These are phyloP conservation scores for Hylaeus anthracinus DNA, from an alignment of 1,140 invertebrate genomes.

Conservation along the genomic window DNA sequence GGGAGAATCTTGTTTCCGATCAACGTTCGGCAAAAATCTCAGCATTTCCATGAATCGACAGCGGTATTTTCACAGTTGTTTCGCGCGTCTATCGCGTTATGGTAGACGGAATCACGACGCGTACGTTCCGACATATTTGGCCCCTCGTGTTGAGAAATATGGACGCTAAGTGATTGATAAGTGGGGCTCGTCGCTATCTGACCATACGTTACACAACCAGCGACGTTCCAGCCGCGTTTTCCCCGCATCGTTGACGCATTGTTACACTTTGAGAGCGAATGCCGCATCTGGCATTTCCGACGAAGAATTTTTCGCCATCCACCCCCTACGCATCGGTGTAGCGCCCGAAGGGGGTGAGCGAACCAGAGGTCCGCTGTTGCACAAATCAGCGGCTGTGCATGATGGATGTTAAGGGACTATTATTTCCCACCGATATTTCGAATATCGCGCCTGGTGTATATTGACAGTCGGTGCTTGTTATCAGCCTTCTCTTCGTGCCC, in stretches of 20 bases:
- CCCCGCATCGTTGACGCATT: slow-evolving; percentile 15
- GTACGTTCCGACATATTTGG: slow-evolving; percentile 46
- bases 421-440: slow-evolving; percentile 52
- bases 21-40: not conserved
- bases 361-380: slow-evolving; percentile 15
- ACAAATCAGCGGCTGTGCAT: slow-evolving; percentile 43
- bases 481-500: slow-evolving; percentile 2
- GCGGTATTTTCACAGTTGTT: slow-evolving; percentile 44
- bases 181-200: slow-evolving; percentile 57
- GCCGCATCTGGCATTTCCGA: slow-evolving; percentile 27
- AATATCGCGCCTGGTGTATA: slow-evolving; percentile 11
- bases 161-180: slow-evolving; percentile 71
- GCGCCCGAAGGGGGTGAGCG: not conserved
- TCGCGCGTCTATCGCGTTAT: slow-evolving; percentile 43
- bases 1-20: slow-evolving; percentile 14
- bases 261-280: slow-evolving; percentile 14
- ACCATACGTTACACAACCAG: slow-evolving; percentile 62
- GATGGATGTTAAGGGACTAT: slow-evolving; percentile 60
- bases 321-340: not conserved
- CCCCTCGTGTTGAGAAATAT: slow-evolving; percentile 50
- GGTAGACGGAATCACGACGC: slow-evolving; percentile 62
- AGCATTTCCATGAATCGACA: slow-evolving; percentile 17
- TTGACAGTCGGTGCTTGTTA: slow-evolving; percentile 40
- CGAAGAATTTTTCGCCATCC: slow-evolving; percentile 16
- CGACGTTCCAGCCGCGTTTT: slow-evolving; percentile 13